Evolutionary conservation across 2,888 invertebrate species (phyloP), one percentile per base, ranked within the genome.

Genomic region (Meiosimyza decipiens): DNA sequence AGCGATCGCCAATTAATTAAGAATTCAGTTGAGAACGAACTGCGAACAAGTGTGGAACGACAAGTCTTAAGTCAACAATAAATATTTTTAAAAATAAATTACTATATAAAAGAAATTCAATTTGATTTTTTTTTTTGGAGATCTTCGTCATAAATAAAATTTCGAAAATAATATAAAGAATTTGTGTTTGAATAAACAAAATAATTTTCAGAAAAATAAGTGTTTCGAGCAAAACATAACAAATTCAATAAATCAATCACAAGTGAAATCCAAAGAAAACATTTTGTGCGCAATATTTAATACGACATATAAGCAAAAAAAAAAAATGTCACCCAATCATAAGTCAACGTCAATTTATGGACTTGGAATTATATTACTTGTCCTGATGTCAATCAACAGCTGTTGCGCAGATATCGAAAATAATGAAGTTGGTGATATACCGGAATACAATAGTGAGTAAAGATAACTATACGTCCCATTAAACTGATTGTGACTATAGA

Each of bases 391-490:
- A 74, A 55, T 76, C 12, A 59, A 78, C 64, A 73, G 75, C 54
- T 77, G 79, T 50, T 72, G 77, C 60, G 85, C 82, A 60, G 77
- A 80, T 71, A 76, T 82, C 13, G 82, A 81, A 50, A 82, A 85
- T 72, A 85, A 85, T 72, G 84, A 84, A 77, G 82, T 86, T 72
- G 78, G 80, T 49, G 81, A 82, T 70, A 64, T 47, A 18, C 72
- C 77, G 28, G 79, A 80, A 28, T 80, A 75, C 49, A 79, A 81
- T 71, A 80, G 85, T 85, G 83, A 81, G 85, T 85, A 71, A 49
- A 50, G 28, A 22, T 22, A 22, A 22, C 22, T 22, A 2, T 22
- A 22, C 2, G 2, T 28, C 28, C 4, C 28, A 3, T 28, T 28
- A 28, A 3, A 28, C 2, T 0, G 28, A 28, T 28, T 28, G 2